These are phyloP conservation scores for Amblyopsis rosae DNA, from an alignment of 2,113 vertebrate species.

Conservation along the genomic window DNA sequence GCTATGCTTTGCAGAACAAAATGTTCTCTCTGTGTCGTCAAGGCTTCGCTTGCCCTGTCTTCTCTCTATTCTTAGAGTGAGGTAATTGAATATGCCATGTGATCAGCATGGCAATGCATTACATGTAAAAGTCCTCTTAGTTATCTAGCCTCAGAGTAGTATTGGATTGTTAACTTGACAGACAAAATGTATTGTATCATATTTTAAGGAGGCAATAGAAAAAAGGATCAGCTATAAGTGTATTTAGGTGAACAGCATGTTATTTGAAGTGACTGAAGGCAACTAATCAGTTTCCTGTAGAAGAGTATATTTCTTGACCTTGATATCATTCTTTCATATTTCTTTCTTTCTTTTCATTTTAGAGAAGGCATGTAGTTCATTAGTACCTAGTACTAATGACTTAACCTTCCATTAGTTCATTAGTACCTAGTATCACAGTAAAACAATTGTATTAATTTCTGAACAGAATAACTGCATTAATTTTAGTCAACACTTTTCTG, in stretches of 20 bases:
- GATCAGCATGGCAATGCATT: constrained; percentile 34
- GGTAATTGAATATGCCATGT: constrained; percentile 68
- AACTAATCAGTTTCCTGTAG: too few relatives aligned
- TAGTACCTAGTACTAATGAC: too few relatives aligned
- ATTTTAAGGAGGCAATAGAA: neutral
- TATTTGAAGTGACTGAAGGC: too few relatives aligned
- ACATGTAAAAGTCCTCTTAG: constrained; percentile 21
- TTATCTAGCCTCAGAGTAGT: constrained; percentile 18
- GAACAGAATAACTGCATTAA: too few relatives aligned
- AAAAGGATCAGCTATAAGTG: neutral
- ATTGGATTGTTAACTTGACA: constrained; percentile 11
- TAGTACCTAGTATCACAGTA: neutral
- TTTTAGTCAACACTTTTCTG: neutral
- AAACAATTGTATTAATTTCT: neutral
- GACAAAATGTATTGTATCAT: neutral
- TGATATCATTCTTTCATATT: neutral
- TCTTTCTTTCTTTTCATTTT: too few relatives aligned
- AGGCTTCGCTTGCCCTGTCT: constrained; percentile 16
- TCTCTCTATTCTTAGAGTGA: constrained; percentile 66
- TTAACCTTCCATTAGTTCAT: too few relatives aligned
- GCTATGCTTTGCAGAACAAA: constrained; percentile 38
- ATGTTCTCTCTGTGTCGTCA: constrained; percentile 27
- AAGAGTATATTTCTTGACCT: constrained; percentile 3
- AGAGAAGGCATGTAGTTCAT: too few relatives aligned
- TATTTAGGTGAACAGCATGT: neutral